Base-by-base conservation (phyloP, 1,140 invertebrate genomes). In the Drosophila nebulosa region DNA sequence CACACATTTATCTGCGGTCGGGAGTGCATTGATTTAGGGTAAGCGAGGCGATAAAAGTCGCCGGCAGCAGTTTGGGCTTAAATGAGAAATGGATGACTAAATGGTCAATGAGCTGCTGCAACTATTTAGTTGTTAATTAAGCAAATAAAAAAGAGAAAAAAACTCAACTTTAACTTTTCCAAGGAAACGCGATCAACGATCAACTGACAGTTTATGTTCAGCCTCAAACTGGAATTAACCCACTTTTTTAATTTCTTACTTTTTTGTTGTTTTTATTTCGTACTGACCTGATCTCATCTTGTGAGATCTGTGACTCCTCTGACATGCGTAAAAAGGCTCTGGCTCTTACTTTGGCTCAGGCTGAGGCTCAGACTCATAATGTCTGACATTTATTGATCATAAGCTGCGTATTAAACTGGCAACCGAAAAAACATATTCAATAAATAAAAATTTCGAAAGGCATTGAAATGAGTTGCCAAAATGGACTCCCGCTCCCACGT, bases 121-220 rank as follows among this genome's bases (percentile, higher is more conserved):
- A 83, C 78, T 83, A 88, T 83, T 88, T 88, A 88, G 79, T 89
- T 76, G 75, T 88, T 88, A 88, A 88, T 88, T 80, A 88, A 79
- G 78, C 64, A 83, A 83, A 79, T 83, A 74, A 88, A 83, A 42
- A 42, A n/a, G 4, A 39, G n/a, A 39, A 16, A 42, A 4, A 42
- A 7, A 46, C n/a, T n/a, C 1, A 46, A 46, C 2, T 46, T 42
- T 6, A 16, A 46, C 39, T 46, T 35, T 85, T 85, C 81, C 81
- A 78, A 66, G 64, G 79, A 85, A 69, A 68, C 53, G 55, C 5
- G 22, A 42, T 64, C 22, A 32, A 32, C 30, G 30, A 55, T 46
- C 21, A 71, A 24, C 50, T 50, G 57, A 57, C 72, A 24, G 36
- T 35, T 64, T 57, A 70, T 51, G 64, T 36, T 9, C 10, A 35